phyloP scores from a whole-genome alignment of 2,797 vertebrate species.

The Neomorphus geoffroyi region DNA sequence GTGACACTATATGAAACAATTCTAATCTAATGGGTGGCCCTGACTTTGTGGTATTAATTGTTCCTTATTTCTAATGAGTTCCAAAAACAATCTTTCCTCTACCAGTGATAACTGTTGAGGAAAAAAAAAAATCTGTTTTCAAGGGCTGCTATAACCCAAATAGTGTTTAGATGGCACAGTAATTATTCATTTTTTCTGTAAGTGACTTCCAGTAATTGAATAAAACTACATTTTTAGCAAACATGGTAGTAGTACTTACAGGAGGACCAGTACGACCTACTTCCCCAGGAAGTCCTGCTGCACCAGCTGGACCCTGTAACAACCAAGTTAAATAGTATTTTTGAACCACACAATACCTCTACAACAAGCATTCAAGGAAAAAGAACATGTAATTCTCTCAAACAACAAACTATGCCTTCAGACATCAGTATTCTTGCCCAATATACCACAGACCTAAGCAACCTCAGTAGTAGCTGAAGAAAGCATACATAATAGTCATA shows the following conservation, averaged over 20 bases:
- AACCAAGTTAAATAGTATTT: conserved; percentile 6
- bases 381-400: not conserved
- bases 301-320: conserved; percentile 87
- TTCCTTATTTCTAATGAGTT: not conserved
- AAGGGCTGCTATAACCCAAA: not conserved
- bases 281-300: conserved; percentile 90
- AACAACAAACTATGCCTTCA: not conserved
- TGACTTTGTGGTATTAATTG: not conserved
- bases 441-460: not conserved
- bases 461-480: not conserved
- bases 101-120: not conserved
- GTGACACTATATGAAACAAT: not conserved
- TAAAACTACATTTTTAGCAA: not conserved
- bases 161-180: not conserved
- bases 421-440: not conserved
- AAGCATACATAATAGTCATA: not conserved
- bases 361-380: not conserved
- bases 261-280: conserved; percentile 85
- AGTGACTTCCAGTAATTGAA: not conserved
- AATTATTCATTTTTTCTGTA: not conserved
- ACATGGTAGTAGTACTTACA: conserved; percentile 82
- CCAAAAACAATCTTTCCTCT: not conserved
- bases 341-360: not conserved
- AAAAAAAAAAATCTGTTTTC: not conserved
- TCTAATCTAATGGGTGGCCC: not conserved